These are phyloP conservation scores for Automeris io DNA, from an alignment of 2,888 invertebrate species.

Conservation along the genomic window DNA sequence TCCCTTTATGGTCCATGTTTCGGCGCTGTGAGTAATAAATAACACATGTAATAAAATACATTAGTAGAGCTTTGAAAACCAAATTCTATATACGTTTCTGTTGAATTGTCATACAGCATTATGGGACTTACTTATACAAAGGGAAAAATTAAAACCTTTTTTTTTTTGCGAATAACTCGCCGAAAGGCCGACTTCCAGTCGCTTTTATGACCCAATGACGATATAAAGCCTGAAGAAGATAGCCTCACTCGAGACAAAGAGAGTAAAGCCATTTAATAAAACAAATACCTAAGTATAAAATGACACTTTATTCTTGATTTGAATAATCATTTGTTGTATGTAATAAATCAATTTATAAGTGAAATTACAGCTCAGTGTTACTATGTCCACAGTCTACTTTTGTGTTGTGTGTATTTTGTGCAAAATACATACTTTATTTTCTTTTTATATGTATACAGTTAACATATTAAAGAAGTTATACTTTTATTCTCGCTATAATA, in stretches of 20 bases:
- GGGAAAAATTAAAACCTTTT: slow-evolving; percentile 11
- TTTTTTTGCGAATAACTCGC: slow-evolving; percentile 15
- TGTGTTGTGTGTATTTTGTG: too few relatives aligned
- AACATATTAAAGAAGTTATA: too few relatives aligned
- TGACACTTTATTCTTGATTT: slow-evolving; percentile 12
- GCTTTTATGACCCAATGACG: slow-evolving; percentile 24
- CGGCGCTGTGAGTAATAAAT: too few relatives aligned
- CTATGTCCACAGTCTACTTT: too few relatives aligned
- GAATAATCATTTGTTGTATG: too few relatives aligned
- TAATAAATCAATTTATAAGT: too few relatives aligned
- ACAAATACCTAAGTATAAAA: slow-evolving; percentile 25
- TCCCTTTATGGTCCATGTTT: too few relatives aligned
- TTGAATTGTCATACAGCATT: neutral
- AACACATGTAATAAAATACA: neutral
- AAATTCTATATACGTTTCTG: neutral
- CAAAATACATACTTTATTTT: too few relatives aligned
- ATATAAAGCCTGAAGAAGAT: slow-evolving; percentile 26
- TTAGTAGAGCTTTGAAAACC: neutral
- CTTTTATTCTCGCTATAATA: too few relatives aligned
- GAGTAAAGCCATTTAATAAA: slow-evolving; percentile 23
- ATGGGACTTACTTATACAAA: neutral
- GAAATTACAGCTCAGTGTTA: too few relatives aligned
- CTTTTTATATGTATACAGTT: too few relatives aligned
- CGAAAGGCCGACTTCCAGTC: slow-evolving; percentile 20
- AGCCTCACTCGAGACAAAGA: slow-evolving; percentile 13